Percentiles rank a stretch among this genome's conserved stretches.
These are phyloP conservation scores for Spodoptera litura DNA, from an alignment of 1,140 invertebrate genomes.

Conservation along the genomic window DNA sequence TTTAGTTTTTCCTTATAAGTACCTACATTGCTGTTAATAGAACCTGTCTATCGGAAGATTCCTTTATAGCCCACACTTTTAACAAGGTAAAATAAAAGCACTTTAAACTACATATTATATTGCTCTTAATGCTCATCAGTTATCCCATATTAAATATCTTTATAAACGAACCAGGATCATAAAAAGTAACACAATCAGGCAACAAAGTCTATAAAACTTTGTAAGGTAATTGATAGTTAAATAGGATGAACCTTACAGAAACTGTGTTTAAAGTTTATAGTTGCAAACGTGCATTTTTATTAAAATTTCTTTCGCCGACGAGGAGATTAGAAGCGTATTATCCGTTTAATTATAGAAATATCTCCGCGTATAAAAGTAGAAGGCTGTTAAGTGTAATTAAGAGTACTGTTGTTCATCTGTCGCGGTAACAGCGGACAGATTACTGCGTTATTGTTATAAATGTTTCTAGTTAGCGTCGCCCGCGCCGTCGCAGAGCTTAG, in stretches of 20 bases:
- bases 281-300: not conserved
- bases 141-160: no score
- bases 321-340: conserved; percentile 14
- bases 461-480: conserved; percentile 33
- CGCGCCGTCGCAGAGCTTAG: conserved; percentile 10
- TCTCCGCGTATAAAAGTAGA: not conserved
- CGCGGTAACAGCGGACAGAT: conserved; percentile 19
- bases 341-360: conserved; percentile 22
- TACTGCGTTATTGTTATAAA: conserved; percentile 36
- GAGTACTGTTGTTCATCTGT: conserved; percentile 33
- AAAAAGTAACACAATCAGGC: not conserved
- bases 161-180: not conserved
- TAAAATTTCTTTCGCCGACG: conserved; percentile 2
- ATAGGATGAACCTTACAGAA: not conserved
- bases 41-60: no score
- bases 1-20: no score
- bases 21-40: no score
- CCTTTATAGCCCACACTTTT: no score
- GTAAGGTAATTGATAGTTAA: not conserved
- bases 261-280: not conserved
- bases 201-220: not conserved
- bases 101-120: no score
- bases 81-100: no score
- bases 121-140: no score
- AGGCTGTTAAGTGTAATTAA: conserved; percentile 29